Evolutionary conservation across 2,888 invertebrate species (phyloP).

Genomic region (Trachelus iudaicus): DNA sequence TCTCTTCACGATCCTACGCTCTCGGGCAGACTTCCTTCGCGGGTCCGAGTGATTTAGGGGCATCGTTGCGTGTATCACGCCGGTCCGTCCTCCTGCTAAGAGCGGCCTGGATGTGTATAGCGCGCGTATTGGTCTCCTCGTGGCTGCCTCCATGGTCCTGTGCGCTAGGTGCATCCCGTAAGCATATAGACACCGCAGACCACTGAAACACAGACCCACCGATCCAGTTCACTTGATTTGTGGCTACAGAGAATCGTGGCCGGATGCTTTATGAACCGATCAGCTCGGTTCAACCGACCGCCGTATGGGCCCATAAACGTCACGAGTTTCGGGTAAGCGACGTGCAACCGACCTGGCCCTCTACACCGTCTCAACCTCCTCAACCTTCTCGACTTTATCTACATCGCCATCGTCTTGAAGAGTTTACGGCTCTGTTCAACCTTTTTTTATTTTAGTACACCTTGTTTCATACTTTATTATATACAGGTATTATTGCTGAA

Average conservation of each 20-base stretch:
- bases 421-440: background rate
- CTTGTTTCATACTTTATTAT: background rate
- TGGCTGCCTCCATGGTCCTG: background rate
- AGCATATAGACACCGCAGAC: conserved; percentile 11
- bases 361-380: background rate
- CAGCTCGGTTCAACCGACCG: conserved; percentile 41
- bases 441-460: background rate
- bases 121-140: conserved; percentile 2
- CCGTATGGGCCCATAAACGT: conserved; percentile 53
- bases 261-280: conserved; percentile 57
- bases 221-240: conserved; percentile 54
- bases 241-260: conserved; percentile 44
- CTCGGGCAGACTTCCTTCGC: conserved; percentile 29
- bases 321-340: conserved; percentile 42
- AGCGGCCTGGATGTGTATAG: conserved; percentile 5
- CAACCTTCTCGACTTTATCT: background rate
- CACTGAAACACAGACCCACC: conserved; percentile 15
- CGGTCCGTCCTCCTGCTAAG: conserved; percentile 30
- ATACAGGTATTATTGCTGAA: background rate
- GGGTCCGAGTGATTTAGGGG: conserved; percentile 58
- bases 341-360: conserved; percentile 18
- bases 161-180: conserved; percentile 2
- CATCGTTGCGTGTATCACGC: conserved; percentile 63
- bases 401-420: background rate
- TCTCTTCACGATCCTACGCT: conserved; percentile 29